phyloP scores from a whole-genome alignment of 2,797 vertebrate species.

The Spinus pinus region DNA sequence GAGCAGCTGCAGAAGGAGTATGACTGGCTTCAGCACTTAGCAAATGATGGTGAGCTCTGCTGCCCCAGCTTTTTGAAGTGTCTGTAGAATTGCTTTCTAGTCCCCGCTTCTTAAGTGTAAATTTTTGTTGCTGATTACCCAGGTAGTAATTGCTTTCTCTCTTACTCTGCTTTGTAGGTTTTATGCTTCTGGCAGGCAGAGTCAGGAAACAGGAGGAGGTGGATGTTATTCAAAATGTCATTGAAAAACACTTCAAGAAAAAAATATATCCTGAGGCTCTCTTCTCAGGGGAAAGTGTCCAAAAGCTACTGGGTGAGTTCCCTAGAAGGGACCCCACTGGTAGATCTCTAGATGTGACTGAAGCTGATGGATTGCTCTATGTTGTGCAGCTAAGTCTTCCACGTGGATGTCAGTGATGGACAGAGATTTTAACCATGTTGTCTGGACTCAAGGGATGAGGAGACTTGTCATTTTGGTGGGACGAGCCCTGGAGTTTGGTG shows the following conservation, averaged over 20 bases:
- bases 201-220: slow-evolving; percentile 93
- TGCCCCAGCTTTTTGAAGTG: neutral
- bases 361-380: slow-evolving; percentile 15
- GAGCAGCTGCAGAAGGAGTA: slow-evolving; percentile 81
- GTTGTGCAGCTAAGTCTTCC: slow-evolving; percentile 68
- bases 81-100: neutral
- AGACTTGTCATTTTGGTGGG: slow-evolving; percentile 88
- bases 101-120: neutral
- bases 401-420: slow-evolving; percentile 74
- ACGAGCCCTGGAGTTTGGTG: slow-evolving; percentile 88
- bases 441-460: slow-evolving; percentile 91
- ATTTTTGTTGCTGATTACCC: neutral
- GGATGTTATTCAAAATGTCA: slow-evolving; percentile 82
- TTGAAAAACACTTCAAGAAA: slow-evolving; percentile 95
- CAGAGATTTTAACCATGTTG: slow-evolving; percentile 87
- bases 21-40: slow-evolving; percentile 95
- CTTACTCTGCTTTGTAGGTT: slow-evolving; percentile 76
- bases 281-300: slow-evolving; percentile 86
- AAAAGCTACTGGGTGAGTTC: slow-evolving; percentile 87
- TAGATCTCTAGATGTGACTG: neutral
- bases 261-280: slow-evolving; percentile 82
- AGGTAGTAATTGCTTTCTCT: neutral
- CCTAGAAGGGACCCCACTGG: neutral
- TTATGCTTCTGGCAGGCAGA: slow-evolving; percentile 93
- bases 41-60: slow-evolving; percentile 86